Evolutionary conservation across 2,797 vertebrate species (phyloP), one percentile per base, ranked within the genome.

Genomic region (Apogon hyalosoma): DNA sequence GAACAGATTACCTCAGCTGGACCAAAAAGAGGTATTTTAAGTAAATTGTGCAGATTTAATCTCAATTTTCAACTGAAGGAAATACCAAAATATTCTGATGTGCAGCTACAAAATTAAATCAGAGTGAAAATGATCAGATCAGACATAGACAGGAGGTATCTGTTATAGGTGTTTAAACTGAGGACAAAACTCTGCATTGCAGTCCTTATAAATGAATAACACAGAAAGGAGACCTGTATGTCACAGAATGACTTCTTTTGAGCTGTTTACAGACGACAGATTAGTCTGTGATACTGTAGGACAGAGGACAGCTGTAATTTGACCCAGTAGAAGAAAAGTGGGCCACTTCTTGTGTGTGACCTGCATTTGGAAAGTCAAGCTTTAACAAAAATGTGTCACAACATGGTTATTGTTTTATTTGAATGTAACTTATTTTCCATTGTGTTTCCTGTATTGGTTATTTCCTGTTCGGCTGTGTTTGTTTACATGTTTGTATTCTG

Each of bases 401-500:
- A 53, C 31, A 24, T 45, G 59, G 31, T 62, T 48, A 24, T 80
- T 79, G 49, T 82, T 83, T 81, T 67, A 60, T 90, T 85, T 90
- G 86, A 92, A 90, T 92, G 92, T 91, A 88, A 72, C 52, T 82
- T 86, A 79, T 82, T 76, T 87, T 61, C 54, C 84, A 75, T 61
- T 82, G 69, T 80, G 65, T 84, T 43, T 81, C 83, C 80, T 81
- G 62, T 72, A 71, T 67, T 56, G 53, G 58, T 78, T 88, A 63
- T 80, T 50, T 85, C 87, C 77, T 80, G 77, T 83, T 87, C 79
- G 75, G 84, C 55, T 86, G 71, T 83, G 75, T 88, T 75, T 79
- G 90, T 90, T 92, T 89, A 89, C 80, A 86, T 87, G 82, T 89
- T 83, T 84, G 85, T 90, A 84, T 86, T 82, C 64, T 85, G 75